Evolutionary conservation across 2,113 vertebrate genomes (phyloP).

Genomic region (Amazona vittata): DNA sequence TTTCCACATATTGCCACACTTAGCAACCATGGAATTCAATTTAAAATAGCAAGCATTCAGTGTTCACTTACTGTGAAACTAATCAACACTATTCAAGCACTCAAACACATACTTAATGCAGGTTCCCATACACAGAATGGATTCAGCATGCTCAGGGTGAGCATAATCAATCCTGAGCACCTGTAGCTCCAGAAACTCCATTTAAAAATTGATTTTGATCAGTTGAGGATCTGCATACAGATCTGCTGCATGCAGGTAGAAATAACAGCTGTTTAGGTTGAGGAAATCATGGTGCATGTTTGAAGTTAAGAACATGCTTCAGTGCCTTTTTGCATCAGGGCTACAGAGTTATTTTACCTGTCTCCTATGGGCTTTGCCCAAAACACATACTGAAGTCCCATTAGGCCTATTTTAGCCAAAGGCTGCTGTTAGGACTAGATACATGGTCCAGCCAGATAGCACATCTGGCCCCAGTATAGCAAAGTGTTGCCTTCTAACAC

Average conservation of each 20-base stretch:
- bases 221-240: not conserved
- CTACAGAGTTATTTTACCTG: not conserved
- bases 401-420: not conserved
- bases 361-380: not conserved
- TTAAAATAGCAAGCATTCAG: constrained; percentile 20
- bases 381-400: not conserved
- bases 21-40: not conserved
- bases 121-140: not conserved
- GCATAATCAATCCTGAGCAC: not conserved
- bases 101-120: not conserved
- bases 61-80: not conserved
- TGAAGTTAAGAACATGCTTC: not conserved
- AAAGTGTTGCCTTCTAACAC: not conserved
- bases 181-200: not conserved
- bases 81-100: not conserved
- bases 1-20: not conserved
- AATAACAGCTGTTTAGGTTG: not conserved
- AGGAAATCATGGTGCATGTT: not conserved
- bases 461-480: fast-evolving
- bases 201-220: not conserved
- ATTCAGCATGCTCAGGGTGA: not conserved
- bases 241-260: not conserved
- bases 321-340: not conserved
- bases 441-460: not conserved
- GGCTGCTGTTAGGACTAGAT: not conserved